These are phyloP conservation scores for Aphrophora alni DNA, from an alignment of 2,888 invertebrate species.

Conservation along the genomic window DNA sequence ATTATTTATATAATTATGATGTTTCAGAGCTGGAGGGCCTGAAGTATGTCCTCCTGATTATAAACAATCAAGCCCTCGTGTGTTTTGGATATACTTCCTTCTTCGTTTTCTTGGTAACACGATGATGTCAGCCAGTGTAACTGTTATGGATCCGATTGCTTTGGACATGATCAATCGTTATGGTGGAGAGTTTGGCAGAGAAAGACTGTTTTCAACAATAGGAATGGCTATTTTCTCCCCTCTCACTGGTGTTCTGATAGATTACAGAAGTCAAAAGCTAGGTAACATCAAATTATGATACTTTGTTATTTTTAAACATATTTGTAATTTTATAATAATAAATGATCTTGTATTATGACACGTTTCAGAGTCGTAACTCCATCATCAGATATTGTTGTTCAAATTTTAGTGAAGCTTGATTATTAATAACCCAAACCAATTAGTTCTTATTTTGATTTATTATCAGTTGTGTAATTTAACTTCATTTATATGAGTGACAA, in stretches of 20 bases:
- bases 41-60: conserved; percentile 81
- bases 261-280: conserved; percentile 66
- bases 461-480: too few relatives aligned
- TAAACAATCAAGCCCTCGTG: conserved; percentile 75
- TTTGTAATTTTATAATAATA: too few relatives aligned
- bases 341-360: too few relatives aligned
- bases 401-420: too few relatives aligned
- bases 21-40: conserved; percentile 71
- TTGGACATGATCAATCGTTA: conserved; percentile 84
- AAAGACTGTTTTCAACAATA: conserved; percentile 78
- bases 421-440: too few relatives aligned
- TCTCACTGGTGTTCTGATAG: conserved; percentile 79
- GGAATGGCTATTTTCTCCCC: conserved; percentile 86
- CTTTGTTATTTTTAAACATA: conserved; percentile 7
- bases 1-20: too few relatives aligned
- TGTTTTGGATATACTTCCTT: conserved; percentile 84
- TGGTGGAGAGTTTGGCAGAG: conserved; percentile 82
- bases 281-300: conserved; percentile 46
- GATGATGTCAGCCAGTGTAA: conserved; percentile 83
- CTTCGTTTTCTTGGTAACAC: conserved; percentile 81
- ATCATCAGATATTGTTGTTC: too few relatives aligned
- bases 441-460: too few relatives aligned
- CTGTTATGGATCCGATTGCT: conserved; percentile 88
- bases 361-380: too few relatives aligned
- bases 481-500: too few relatives aligned